Base-by-base conservation (phyloP, 2,113 vertebrate species). In the Chlorocebus sabaeus region DNA sequence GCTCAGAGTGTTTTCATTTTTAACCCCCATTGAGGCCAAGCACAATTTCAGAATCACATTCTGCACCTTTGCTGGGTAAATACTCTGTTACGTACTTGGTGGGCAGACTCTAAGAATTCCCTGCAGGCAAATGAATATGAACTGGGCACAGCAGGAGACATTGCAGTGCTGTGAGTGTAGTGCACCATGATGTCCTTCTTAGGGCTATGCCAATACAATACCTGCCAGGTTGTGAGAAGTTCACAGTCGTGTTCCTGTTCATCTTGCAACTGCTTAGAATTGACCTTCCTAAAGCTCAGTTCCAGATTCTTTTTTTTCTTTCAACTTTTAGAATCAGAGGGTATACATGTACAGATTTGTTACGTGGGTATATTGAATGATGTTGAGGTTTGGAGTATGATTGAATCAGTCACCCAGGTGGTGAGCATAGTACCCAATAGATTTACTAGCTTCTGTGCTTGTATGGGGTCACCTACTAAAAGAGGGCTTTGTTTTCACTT, bases 101-200 rank as follows among this genome's bases (percentile, higher is more conserved):
- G 50, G 57, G 17, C 55, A 85, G 43, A 59, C 17, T 32, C 30
- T 13, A 72, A 81, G 30, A 4, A 40, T 10, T 68, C 72, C 22
- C 22, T 20, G 14, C 4, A 14, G 87, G 79, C 38, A 12, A 23
- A 35, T 7, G 48, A 73, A 1, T 12, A 8, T n/a, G 13, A 30
- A 7, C 1, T 20, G 40, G 72, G 27, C 2, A 3, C 0, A 0
- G 18, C n/a, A n/a, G 12, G 23, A 35, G n/a, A 16, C 0, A 2
- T 1, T 5, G 14, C 0, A 6, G 6, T 38, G 30, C 14, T 22
- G 16, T 20, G 72, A 32, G 72, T 2, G 27, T 1, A 64, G 52
- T 55, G 3, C 57, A 22, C 1, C 20, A 6, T 1, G 32, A 38
- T 4, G 32, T 1, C 4, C 11, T 9, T 38, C 22, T 25, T 27